Evolutionary conservation across 2,888 invertebrate genomes (phyloP).

Genomic region (Atrina japonica): DNA sequence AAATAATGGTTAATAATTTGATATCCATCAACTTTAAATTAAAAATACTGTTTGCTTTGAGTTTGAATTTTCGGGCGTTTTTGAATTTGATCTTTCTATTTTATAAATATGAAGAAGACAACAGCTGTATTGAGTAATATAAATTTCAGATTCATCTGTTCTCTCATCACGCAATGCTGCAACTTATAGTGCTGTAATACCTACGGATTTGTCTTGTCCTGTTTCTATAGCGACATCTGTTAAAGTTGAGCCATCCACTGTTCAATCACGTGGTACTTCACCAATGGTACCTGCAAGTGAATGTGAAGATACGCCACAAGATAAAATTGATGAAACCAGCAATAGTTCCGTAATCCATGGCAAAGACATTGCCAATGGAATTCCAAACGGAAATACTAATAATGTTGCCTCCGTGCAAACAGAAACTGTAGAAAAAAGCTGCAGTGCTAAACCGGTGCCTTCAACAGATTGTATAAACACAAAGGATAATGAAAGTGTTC

Average conservation of each 20-base stretch:
- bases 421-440: slow-evolving; percentile 6
- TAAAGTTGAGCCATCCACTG: slow-evolving; percentile 61
- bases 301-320: slow-evolving; percentile 50
- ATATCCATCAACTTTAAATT: too few species aligned
- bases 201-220: slow-evolving; percentile 3
- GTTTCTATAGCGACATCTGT: slow-evolving; percentile 8
- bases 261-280: slow-evolving; percentile 74
- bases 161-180: background rate
- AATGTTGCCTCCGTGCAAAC: slow-evolving; percentile 36
- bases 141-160: too few species aligned
- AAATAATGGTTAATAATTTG: too few species aligned
- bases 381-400: background rate
- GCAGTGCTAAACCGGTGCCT: background rate
- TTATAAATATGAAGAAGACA: too few species aligned
- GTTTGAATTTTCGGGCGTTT: too few species aligned
- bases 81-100: too few species aligned
- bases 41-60: too few species aligned
- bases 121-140: too few species aligned
- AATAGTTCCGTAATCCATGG: slow-evolving; percentile 1
- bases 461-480: background rate
- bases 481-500: background rate
- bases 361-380: slow-evolving; percentile 13
- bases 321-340: slow-evolving; percentile 41
- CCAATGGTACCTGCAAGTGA: slow-evolving; percentile 70
- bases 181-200: slow-evolving; percentile 7